A percentile compares a stretch with the other conserved stretches of the same genome.
Conservation (phyloP, 2,797 vertebrate genomes). For the Gymnoscopelus braueri region DNA sequence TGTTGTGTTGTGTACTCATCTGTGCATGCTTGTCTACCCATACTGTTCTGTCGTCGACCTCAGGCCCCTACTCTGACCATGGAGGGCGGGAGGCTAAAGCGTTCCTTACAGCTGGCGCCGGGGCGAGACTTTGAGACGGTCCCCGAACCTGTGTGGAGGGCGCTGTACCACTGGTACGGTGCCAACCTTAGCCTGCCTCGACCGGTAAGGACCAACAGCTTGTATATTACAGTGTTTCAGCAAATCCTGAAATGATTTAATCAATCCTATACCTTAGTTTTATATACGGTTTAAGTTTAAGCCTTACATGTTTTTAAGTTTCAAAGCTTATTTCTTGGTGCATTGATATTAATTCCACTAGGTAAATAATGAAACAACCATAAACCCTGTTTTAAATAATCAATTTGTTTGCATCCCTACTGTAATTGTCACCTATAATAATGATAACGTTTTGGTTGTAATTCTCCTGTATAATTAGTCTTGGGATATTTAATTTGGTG, state of each 20-base stretch:
- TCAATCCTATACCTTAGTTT: background rate
- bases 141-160: conserved; percentile 97
- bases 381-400: too few species aligned
- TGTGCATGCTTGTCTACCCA: background rate
- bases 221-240: conserved; percentile 1
- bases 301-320: too few species aligned
- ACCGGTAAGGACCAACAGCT: conserved; percentile 85
- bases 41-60: background rate
- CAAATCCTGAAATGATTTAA: background rate
- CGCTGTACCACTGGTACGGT: conserved; percentile 98
- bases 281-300: too few species aligned
- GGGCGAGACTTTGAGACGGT: conserved; percentile 92
- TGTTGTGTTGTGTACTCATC: background rate
- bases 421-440: too few species aligned
- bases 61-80: conserved; percentile 95
- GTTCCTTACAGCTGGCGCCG: conserved; percentile 82
- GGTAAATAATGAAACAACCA: too few species aligned
- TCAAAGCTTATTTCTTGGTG: too few species aligned
- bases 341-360: too few species aligned
- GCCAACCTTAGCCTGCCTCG: conserved; percentile 95
- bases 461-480: too few species aligned
- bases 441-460: too few species aligned
- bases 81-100: conserved; percentile 94
- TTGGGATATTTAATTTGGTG: too few species aligned
- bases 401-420: too few species aligned